A percentile compares a stretch with the other conserved stretches of the same genome.
Evolutionary conservation across 1,140 invertebrate genomes (phyloP).

Genomic region (Cataglyphis hispanica): DNA sequence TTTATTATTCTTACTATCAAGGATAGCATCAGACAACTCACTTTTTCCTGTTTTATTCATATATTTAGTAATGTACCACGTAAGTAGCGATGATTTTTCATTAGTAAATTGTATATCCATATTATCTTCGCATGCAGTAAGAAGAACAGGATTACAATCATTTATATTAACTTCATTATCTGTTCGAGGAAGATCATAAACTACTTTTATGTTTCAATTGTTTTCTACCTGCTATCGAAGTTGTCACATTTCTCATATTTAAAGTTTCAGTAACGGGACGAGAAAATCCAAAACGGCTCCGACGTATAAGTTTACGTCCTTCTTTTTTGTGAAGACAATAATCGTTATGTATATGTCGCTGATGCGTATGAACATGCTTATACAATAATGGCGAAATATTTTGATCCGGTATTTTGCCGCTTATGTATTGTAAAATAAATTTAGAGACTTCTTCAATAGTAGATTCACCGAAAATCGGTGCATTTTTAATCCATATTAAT

Average conservation of each 20-base stretch:
- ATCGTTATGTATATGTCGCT: too few relatives aligned
- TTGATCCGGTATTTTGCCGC: not conserved
- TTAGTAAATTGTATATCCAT: too few relatives aligned
- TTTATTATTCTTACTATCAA: too few relatives aligned
- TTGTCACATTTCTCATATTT: not conserved
- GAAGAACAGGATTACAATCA: not conserved
- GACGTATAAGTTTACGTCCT: not conserved
- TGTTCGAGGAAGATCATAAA: not conserved
- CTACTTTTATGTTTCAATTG: too few relatives aligned
- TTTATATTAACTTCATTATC: not conserved
- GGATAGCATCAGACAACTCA: too few relatives aligned
- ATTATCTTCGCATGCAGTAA: too few relatives aligned
- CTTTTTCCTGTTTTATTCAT: too few relatives aligned
- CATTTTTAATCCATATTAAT: constrained; percentile 25
- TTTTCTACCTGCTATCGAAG: not conserved
- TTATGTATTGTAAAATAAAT: constrained; percentile 39
- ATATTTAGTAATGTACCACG: too few relatives aligned
- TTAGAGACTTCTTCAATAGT: not conserved
- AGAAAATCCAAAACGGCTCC: not conserved
- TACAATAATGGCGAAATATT: constrained; percentile 8
- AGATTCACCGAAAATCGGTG: not conserved
- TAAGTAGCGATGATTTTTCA: too few relatives aligned
- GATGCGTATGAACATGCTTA: not conserved
- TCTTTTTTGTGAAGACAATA: not conserved
- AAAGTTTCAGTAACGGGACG: not conserved